Percentiles rank a stretch among this genome's conserved stretches.
Conservation (phyloP, 2,888 invertebrate species). For the Idaea biselata region DNA sequence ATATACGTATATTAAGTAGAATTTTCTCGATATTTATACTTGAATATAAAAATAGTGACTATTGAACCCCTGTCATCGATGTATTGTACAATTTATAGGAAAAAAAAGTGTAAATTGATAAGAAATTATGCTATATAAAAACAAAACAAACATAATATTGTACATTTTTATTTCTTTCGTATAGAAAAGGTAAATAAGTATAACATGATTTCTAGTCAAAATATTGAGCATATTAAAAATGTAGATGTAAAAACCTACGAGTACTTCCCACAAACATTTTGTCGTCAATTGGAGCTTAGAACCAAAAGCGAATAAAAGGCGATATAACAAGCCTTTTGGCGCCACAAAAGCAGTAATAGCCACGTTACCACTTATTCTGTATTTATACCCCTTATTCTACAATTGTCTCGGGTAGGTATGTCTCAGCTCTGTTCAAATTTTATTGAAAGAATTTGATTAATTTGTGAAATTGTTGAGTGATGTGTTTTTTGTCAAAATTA, state of each 20-base stretch:
- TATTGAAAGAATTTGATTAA: no score
- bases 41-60: constrained; percentile 27
- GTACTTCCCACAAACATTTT: no score
- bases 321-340: no score
- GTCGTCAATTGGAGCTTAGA: no score
- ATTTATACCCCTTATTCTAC: no score
- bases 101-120: constrained; percentile 66
- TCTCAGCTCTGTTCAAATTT: no score
- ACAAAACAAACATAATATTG: constrained; percentile 36
- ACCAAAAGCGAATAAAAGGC: no score
- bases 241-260: constrained; percentile 55
- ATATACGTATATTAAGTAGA: constrained; percentile 42
- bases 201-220: constrained; percentile 81
- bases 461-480: no score
- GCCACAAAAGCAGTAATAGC: no score
- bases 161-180: constrained; percentile 75
- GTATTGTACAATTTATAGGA: constrained; percentile 73
- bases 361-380: no score
- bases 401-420: no score
- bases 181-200: constrained; percentile 70
- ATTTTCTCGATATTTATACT: constrained; percentile 46
- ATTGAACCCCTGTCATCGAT: constrained; percentile 64
- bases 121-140: constrained; percentile 71
- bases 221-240: constrained; percentile 75
- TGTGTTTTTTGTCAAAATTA: no score